These are phyloP conservation scores for Pogonomyrmex barbatus DNA, from an alignment of 1,140 invertebrate genomes.

Conservation along the genomic window DNA sequence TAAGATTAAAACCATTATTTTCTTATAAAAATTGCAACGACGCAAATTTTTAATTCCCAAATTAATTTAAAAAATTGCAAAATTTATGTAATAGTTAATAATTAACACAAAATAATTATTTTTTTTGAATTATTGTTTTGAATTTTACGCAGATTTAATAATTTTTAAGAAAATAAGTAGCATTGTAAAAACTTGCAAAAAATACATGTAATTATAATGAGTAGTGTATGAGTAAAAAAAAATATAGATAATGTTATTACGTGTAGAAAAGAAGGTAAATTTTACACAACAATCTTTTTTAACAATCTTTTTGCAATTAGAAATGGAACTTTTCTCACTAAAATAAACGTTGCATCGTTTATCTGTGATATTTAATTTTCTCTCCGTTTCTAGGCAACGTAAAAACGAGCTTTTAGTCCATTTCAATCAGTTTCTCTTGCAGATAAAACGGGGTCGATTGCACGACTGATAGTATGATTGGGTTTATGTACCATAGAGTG, in stretches of 20 bases:
- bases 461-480: slow-evolving; percentile 50
- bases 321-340: neutral
- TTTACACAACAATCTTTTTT: neutral
- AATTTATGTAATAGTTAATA: neutral
- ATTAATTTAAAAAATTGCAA: neutral
- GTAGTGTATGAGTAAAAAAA: neutral
- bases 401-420: slow-evolving; percentile 55
- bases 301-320: slow-evolving; percentile 28
- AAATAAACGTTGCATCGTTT: neutral
- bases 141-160: neutral
- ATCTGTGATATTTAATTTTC: slow-evolving; percentile 55
- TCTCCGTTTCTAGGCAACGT: slow-evolving; percentile 26
- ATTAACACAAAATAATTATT: neutral
- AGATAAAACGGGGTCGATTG: slow-evolving; percentile 52
- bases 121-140: neutral
- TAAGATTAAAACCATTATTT: neutral
- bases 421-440: slow-evolving; percentile 47
- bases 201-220: neutral
- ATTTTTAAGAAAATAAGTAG: neutral
- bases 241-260: slow-evolving; percentile 27
- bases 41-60: neutral
- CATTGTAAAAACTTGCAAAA: neutral
- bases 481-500: slow-evolving; percentile 38
- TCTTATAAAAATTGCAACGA: neutral
- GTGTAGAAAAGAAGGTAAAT: neutral